Evolutionary conservation across 2,797 vertebrate genomes (phyloP).

Genomic region (Enteromius paludinosus): DNA sequence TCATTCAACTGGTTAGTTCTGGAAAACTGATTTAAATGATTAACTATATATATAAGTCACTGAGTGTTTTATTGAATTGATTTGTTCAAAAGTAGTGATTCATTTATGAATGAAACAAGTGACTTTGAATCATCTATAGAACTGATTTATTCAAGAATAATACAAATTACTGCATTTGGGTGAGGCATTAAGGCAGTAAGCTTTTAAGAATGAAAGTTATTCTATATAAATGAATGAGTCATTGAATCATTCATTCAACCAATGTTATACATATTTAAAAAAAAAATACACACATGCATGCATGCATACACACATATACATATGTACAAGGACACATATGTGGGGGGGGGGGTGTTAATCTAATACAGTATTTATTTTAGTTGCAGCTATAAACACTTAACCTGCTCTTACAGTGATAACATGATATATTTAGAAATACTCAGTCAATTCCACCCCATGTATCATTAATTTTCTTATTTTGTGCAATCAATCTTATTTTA

Average conservation of each 20-base stretch:
- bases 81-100: neutral
- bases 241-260: neutral
- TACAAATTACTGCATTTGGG: too few relatives aligned
- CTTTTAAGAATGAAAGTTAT: neutral
- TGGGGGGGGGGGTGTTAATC: neutral
- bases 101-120: neutral
- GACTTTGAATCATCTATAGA: too few relatives aligned
- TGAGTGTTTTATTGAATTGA: too few relatives aligned
- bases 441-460: neutral
- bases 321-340: too few relatives aligned
- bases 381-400: neutral
- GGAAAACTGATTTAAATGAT: neutral
- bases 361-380: neutral
- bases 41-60: too few relatives aligned
- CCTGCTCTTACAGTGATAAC: slow-evolving; percentile 2
- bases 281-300: too few relatives aligned
- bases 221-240: neutral
- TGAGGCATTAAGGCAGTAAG: too few relatives aligned
- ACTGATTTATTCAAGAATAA: too few relatives aligned
- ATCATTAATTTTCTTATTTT: slow-evolving; percentile 11
- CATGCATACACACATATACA: too few relatives aligned
- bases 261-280: too few relatives aligned
- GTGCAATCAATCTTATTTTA: neutral
- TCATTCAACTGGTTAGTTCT: neutral
- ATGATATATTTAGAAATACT: neutral